These are phyloP conservation scores for Meandrusa payeni DNA, from an alignment of 2,888 invertebrate species.

Conservation along the genomic window DNA sequence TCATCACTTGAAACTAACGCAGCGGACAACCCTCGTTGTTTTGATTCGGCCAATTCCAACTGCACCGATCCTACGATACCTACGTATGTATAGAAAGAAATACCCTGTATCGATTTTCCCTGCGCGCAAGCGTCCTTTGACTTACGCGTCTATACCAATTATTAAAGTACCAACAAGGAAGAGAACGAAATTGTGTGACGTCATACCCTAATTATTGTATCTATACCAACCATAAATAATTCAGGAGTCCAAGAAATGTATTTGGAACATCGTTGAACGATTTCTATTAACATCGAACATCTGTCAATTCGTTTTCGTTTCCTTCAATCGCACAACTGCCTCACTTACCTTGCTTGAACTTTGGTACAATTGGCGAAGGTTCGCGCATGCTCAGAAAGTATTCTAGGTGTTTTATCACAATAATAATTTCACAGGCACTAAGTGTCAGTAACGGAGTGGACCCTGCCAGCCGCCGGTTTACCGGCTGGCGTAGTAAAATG, in stretches of 20 bases:
- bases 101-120: conserved; percentile 55
- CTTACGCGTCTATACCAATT: conserved; percentile 11
- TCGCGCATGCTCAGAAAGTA: conserved; percentile 59
- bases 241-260: conserved; percentile 1
- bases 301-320: conserved; percentile 36
- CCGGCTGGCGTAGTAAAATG: conserved; percentile 57
- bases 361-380: conserved; percentile 60
- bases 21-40: conserved; percentile 4
- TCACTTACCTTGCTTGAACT: conserved; percentile 45
- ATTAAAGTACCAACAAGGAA: conserved; percentile 3
- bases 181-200: neutral
- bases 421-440: conserved; percentile 44
- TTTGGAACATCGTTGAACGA: neutral
- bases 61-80: conserved; percentile 14
- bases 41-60: conserved; percentile 20
- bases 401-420: conserved; percentile 46
- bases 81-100: conserved; percentile 29
- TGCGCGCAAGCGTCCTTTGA: conserved; percentile 66
- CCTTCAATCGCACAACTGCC: conserved; percentile 35
- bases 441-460: conserved; percentile 65
- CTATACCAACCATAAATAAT: conserved; percentile 10
- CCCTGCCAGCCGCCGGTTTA: conserved; percentile 52
- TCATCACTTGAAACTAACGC: neutral
- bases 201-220: neutral
- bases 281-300: conserved; percentile 30